A percentile compares a stretch with the other conserved stretches of the same genome.
Evolutionary conservation across 2,797 vertebrate species (phyloP).

Genomic region (Ceyx erithaca): DNA sequence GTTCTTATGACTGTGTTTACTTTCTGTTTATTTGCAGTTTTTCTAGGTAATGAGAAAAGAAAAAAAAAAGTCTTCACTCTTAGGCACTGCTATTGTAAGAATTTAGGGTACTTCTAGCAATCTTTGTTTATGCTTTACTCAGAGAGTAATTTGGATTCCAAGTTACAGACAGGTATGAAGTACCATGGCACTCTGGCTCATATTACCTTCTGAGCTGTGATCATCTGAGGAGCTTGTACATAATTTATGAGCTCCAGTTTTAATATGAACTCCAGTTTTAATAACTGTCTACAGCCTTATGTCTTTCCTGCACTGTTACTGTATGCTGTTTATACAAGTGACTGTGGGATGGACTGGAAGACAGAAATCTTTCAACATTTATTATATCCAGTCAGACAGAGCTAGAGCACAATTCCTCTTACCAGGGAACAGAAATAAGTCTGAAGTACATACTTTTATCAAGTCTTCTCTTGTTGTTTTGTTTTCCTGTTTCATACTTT

Average conservation of each 20-base stretch:
- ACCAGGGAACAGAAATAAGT: not conserved
- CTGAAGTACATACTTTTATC: not conserved
- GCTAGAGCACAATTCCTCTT: not conserved
- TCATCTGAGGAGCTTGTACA: not conserved
- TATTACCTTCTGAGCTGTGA: not conserved
- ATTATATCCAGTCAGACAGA: not conserved
- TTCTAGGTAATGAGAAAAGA: not conserved
- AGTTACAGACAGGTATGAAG: not conserved
- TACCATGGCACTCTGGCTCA: not conserved
- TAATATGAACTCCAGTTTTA: not conserved
- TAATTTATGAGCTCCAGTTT: not conserved
- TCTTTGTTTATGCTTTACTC: not conserved
- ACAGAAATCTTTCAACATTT: not conserved
- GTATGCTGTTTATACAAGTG: not conserved
- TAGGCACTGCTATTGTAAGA: not conserved
- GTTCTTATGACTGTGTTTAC: not conserved
- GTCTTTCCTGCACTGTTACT: not conserved
- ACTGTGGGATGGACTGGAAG: not conserved
- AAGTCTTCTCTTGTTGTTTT: not conserved
- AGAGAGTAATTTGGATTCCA: not conserved
- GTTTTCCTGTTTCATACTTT: not conserved
- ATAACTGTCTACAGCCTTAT: not conserved
- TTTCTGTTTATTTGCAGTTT: not conserved
- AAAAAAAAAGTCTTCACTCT: accelerated
- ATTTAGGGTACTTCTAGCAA: not conserved